Evolutionary conservation across 2,888 invertebrate genomes (phyloP).

Genomic region (Drosophila multiciliata): DNA sequence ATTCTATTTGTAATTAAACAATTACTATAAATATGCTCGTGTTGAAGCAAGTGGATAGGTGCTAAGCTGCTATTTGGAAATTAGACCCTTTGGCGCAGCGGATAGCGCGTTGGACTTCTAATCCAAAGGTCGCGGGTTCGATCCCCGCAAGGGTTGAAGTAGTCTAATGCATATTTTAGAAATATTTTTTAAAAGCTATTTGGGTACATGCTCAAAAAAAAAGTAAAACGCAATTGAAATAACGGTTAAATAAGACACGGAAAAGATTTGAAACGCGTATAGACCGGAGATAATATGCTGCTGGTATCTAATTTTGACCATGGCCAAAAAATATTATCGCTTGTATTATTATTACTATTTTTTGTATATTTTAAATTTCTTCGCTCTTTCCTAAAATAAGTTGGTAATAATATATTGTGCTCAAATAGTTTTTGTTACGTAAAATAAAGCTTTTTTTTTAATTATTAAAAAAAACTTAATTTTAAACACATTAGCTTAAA

Average conservation of each 20-base stretch:
- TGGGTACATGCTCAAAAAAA: neutral
- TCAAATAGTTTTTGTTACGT: neutral
- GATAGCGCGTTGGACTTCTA: constrained; percentile 86
- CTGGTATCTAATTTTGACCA: neutral
- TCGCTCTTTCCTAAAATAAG: neutral
- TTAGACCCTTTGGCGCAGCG: constrained; percentile 84
- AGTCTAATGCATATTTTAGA: neutral
- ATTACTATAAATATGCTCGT: constrained; percentile 3
- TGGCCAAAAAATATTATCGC: neutral
- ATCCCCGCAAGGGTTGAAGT: constrained; percentile 85
- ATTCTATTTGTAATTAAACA: neutral
- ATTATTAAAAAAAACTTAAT: too few relatives aligned
- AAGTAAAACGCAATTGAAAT: neutral
- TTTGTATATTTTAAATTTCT: neutral
- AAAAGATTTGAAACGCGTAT: neutral
- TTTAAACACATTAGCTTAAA: too few relatives aligned
- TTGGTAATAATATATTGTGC: neutral
- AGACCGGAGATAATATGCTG: neutral
- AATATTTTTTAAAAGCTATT: neutral
- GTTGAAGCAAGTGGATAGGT: constrained; percentile 18
- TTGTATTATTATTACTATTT: neutral
- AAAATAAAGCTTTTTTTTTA: too few relatives aligned
- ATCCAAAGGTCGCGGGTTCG: constrained; percentile 86
- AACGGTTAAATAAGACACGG: neutral
- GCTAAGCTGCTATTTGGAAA: constrained; percentile 7